Conservation (phyloP, 2,113 vertebrate genomes). For the Columbina picui region DNA sequence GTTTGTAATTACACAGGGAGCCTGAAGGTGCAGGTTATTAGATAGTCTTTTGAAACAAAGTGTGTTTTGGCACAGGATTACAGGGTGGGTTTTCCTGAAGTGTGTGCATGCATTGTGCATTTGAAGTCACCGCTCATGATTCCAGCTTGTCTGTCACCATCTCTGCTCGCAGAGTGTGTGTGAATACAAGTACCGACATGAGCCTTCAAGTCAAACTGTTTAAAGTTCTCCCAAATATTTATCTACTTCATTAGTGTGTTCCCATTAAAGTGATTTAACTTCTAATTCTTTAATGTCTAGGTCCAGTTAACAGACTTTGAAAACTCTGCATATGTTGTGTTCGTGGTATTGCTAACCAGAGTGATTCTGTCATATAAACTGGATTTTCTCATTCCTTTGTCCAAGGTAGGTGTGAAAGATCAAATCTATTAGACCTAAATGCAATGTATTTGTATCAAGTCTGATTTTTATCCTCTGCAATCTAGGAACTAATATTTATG, state of each 20-base stretch:
- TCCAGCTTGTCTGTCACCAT: neutral
- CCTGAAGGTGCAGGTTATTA: neutral
- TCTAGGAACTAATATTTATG: neutral
- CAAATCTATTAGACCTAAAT: neutral
- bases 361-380: slow-evolving; percentile 97
- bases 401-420: slow-evolving; percentile 83
- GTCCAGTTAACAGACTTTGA: slow-evolving; percentile 98
- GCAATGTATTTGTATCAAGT: neutral
- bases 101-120: rapidly evolving
- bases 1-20: neutral
- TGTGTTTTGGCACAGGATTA: neutral
- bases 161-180: neutral
- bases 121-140: neutral
- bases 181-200: neutral
- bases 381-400: slow-evolving; percentile 96
- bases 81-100: neutral
- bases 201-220: rapidly evolving
- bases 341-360: slow-evolving; percentile 94
- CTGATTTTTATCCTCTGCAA: neutral
- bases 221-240: neutral
- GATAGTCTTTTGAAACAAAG: neutral
- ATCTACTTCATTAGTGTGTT: neutral
- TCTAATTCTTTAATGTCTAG: slow-evolving; percentile 66
- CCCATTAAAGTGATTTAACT: neutral
- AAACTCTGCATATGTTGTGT: slow-evolving; percentile 96